phyloP scores from a whole-genome alignment of 2,797 vertebrate species.

The Picus viridis region DNA sequence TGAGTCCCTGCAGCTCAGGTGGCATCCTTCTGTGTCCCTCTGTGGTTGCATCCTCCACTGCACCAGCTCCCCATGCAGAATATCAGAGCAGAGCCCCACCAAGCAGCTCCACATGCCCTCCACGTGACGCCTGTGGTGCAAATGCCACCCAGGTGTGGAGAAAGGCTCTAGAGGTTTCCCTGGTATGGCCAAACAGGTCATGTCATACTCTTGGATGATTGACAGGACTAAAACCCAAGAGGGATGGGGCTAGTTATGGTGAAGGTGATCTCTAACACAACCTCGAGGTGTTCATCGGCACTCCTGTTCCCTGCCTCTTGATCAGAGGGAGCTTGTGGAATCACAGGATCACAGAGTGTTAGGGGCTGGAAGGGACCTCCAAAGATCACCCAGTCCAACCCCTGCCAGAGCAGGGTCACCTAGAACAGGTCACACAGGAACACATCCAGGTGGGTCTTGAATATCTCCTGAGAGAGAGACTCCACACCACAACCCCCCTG shows the following conservation, averaged over 20 bases:
- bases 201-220: background rate
- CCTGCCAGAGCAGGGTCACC: no score
- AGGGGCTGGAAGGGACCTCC: no score
- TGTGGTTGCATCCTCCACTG: background rate
- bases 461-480: no score
- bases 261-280: background rate
- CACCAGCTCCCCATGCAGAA: accelerated
- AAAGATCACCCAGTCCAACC: no score
- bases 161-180: background rate
- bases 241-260: background rate
- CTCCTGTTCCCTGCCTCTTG: background rate
- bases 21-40: background rate
- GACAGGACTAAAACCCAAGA: background rate
- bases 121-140: accelerated
- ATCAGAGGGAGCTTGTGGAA: background rate
- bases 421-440: no score
- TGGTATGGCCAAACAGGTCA: accelerated
- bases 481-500: no score
- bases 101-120: accelerated
- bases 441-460: no score
- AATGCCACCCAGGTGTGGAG: accelerated
- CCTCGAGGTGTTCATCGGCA: accelerated
- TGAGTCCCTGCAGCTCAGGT: background rate
- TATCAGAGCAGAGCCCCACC: accelerated
- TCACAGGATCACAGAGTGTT: no score